Percentiles rank a stretch among this genome's conserved stretches.
These are phyloP conservation scores for Mobula birostris DNA, from an alignment of 2,113 vertebrate species.

Conservation along the genomic window DNA sequence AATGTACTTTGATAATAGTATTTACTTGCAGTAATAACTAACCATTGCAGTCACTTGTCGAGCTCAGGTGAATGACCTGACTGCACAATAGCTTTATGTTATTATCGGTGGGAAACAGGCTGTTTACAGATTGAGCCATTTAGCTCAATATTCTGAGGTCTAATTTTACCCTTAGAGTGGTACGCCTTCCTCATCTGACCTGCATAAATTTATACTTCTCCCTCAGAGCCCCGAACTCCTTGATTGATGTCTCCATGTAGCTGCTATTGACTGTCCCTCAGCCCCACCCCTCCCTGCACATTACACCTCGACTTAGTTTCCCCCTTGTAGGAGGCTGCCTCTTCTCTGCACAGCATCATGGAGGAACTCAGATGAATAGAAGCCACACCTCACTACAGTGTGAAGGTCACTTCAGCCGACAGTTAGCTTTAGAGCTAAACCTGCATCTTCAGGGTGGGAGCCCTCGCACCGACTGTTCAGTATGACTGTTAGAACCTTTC, in stretches of 20 bases:
- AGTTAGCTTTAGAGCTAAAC: no score
- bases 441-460: neutral
- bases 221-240: neutral
- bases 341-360: neutral
- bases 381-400: no score
- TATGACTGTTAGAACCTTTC: neutral
- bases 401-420: no score
- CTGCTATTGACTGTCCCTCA: no score
- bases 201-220: neutral
- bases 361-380: neutral
- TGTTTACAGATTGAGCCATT: neutral
- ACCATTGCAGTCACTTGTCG: neutral
- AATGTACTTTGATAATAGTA: no score
- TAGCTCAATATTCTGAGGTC: neutral
- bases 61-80: neutral
- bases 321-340: neutral
- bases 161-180: neutral
- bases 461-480: neutral
- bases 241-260: neutral
- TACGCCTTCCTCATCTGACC: neutral
- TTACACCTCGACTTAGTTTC: no score
- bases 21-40: neutral
- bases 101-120: neutral
- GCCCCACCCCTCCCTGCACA: neutral
- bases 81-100: neutral